Conservation (phyloP, 2,888 invertebrate genomes). For the Melipona beecheii region DNA sequence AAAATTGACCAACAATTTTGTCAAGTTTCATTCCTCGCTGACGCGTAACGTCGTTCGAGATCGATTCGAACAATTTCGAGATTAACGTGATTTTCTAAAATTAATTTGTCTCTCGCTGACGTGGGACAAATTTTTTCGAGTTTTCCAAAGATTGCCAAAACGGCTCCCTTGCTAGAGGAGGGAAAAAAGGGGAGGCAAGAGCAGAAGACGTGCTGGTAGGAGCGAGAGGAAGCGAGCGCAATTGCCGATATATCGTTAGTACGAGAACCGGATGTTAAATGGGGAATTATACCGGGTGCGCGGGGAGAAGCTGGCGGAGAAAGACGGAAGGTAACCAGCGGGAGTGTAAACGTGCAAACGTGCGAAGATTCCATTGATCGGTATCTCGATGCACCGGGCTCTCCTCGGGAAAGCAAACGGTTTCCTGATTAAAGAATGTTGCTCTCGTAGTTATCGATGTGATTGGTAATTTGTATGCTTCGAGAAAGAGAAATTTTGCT, state of each 20-base stretch:
- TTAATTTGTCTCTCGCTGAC: no score
- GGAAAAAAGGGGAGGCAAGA: background rate
- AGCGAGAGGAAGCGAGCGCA: conserved; percentile 65
- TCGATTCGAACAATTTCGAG: no score
- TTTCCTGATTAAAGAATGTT: background rate
- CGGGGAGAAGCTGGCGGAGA: background rate
- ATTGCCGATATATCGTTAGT: conserved; percentile 79
- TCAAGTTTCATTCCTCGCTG: no score
- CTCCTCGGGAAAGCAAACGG: background rate
- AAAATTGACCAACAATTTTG: no score
- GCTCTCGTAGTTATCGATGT: background rate
- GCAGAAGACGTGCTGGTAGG: conserved; percentile 29
- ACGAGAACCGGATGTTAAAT: conserved; percentile 76
- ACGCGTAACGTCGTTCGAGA: no score
- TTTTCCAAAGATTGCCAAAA: background rate
- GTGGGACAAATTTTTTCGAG: no score
- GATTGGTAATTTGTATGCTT: background rate
- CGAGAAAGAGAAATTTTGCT: background rate
- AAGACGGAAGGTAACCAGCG: conserved; percentile 17
- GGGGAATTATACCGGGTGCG: conserved; percentile 61
- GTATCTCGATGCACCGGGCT: background rate
- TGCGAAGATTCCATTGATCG: conserved; percentile 35
- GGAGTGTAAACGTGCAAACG: conserved; percentile 33
- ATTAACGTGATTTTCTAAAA: no score
- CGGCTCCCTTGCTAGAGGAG: background rate